Conservation (phyloP, 23 tunicate species). For the Ascidia mentula region DNA sequence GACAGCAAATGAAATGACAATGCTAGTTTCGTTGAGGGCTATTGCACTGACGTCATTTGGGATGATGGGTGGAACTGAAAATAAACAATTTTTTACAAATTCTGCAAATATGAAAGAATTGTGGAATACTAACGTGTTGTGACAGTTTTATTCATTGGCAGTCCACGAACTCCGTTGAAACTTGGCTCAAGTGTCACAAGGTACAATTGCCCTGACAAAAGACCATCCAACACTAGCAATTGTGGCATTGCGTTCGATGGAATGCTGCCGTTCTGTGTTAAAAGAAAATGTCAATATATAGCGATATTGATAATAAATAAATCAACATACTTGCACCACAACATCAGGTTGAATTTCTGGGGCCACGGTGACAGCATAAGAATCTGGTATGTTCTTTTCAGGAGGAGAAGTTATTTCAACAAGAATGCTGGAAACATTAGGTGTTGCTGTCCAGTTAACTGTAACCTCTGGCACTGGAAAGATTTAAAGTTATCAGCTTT, state of each 20-base stretch:
- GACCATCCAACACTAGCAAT: neutral
- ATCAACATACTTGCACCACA: neutral
- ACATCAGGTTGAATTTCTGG: neutral
- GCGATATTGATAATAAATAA: neutral
- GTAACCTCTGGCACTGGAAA: neutral
- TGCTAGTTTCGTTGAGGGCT: neutral
- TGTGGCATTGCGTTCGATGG: neutral
- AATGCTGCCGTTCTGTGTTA: constrained; percentile 1
- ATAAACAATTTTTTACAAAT: neutral
- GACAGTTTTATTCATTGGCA: constrained; percentile 11
- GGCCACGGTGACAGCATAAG: neutral
- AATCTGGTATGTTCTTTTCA: neutral
- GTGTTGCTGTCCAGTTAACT: constrained; percentile 11
- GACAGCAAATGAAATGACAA: constrained; percentile 10
- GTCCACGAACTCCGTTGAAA: neutral
- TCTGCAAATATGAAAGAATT: neutral
- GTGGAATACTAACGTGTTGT: constrained; percentile 15
- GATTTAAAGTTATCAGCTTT: too few relatives aligned
- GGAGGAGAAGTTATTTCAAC: neutral
- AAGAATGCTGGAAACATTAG: neutral
- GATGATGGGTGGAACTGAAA: constrained; percentile 32
- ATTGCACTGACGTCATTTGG: constrained; percentile 10
- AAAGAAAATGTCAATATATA: neutral
- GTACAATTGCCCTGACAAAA: constrained; percentile 13
- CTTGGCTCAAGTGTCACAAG: neutral